Conservation (phyloP, 2,888 invertebrate genomes). For the Heteromurus nitidus region DNA sequence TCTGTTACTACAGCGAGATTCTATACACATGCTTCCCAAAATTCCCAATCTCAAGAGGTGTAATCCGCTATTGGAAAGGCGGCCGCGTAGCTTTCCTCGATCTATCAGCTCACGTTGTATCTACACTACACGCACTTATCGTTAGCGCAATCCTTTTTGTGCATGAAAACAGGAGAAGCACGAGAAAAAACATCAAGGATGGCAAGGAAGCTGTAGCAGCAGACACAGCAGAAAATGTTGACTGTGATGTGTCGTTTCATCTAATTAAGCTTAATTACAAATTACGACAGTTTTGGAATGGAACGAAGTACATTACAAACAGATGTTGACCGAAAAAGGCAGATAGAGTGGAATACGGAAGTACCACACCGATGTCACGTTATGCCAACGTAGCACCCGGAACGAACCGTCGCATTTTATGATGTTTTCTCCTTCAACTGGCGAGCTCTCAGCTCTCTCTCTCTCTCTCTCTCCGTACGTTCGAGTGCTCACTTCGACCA, state of each 20-base stretch:
- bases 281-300: conserved; percentile 53
- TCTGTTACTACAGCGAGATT: background rate
- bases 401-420: conserved; percentile 36
- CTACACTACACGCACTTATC: no score
- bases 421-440: conserved; percentile 23
- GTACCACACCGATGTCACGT: conserved; percentile 19
- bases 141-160: no score
- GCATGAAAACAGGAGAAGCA: no score
- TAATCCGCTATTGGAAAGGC: no score
- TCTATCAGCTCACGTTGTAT: no score
- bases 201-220: background rate
- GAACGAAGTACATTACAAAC: conserved; percentile 58
- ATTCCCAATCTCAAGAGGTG: no score
- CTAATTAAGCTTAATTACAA: conserved; percentile 63
- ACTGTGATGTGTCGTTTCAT: conserved; percentile 61
- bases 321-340: conserved; percentile 38
- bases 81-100: no score
- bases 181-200: no score
- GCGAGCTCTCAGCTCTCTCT: no score
- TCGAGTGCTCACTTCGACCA: background rate
- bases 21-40: background rate
- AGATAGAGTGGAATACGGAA: conserved; percentile 1
- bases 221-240: conserved; percentile 34
- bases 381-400: conserved; percentile 28
- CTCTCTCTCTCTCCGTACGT: no score